Evolutionary conservation across 1,140 invertebrate genomes (phyloP).

Genomic region (Oncopeltus fasciatus): DNA sequence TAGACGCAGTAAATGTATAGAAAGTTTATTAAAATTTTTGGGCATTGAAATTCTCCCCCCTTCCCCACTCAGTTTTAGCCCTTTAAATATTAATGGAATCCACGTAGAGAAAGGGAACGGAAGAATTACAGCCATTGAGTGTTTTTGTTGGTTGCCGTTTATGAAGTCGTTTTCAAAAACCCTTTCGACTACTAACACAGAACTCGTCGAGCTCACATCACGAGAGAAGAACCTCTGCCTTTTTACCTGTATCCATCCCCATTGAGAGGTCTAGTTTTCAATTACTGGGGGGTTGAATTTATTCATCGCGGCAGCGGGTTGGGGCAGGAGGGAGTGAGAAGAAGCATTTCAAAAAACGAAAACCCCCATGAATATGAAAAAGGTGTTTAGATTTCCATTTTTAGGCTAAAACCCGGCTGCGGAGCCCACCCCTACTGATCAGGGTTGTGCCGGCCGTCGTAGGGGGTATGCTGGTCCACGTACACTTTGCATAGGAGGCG

Average conservation of each 20-base stretch:
- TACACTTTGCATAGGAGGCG: neutral
- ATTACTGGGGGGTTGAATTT: neutral
- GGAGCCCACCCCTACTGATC: neutral
- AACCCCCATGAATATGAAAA: constrained; percentile 6
- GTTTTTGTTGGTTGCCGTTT: neutral
- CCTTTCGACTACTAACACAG: no score
- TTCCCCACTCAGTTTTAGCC: no score
- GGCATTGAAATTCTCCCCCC: no score
- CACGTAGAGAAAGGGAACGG: no score
- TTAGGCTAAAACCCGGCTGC: neutral
- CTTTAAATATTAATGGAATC: no score
- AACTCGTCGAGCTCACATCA: no score
- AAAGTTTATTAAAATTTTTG: no score
- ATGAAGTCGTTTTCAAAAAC: neutral
- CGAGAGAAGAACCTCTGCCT: no score
- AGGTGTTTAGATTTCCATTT: neutral
- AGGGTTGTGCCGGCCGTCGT: neutral
- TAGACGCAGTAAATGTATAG: no score
- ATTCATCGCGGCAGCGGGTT: neutral
- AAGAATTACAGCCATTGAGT: neutral
- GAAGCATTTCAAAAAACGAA: neutral
- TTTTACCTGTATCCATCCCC: neutral
- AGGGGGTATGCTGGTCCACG: neutral
- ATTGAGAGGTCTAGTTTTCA: neutral
- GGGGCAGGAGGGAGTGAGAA: neutral